Percentiles rank a stretch among this genome's conserved stretches.
These are phyloP conservation scores for Euleptes europaea DNA, from an alignment of 2,113 vertebrate species.

Conservation along the genomic window DNA sequence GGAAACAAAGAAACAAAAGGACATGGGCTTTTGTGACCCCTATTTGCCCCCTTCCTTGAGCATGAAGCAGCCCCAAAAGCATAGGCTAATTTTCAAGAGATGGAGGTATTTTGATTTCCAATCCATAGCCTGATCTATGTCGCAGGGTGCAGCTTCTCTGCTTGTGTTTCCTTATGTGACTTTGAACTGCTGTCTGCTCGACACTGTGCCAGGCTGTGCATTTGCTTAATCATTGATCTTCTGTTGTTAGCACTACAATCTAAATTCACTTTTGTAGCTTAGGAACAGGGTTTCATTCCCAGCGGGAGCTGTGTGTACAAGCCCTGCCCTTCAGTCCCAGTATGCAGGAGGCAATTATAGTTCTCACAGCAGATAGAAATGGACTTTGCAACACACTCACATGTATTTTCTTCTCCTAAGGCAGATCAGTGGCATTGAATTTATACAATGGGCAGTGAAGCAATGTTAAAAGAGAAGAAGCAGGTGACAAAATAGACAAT, in stretches of 20 bases:
- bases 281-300: not conserved
- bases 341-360: too few species aligned
- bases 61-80: not conserved
- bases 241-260: conserved; percentile 8
- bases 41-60: not conserved
- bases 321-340: too few species aligned
- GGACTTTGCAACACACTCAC: too few species aligned
- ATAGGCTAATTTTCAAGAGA: not conserved
- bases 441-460: too few species aligned
- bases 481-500: too few species aligned
- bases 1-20: too few species aligned
- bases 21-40: not conserved
- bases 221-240: conserved; percentile 59
- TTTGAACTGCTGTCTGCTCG: conserved; percentile 19
- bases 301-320: too few species aligned
- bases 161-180: conserved; percentile 1
- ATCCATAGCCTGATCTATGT: rapidly evolving
- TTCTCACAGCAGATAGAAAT: too few species aligned
- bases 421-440: too few species aligned
- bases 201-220: rapidly evolving
- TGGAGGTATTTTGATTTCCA: not conserved
- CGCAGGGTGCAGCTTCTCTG: rapidly evolving
- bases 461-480: too few species aligned
- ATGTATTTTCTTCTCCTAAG: too few species aligned
- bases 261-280: not conserved